Evolutionary conservation across 1,140 invertebrate species (phyloP).

Genomic region (Drosophila lacertosa): DNA sequence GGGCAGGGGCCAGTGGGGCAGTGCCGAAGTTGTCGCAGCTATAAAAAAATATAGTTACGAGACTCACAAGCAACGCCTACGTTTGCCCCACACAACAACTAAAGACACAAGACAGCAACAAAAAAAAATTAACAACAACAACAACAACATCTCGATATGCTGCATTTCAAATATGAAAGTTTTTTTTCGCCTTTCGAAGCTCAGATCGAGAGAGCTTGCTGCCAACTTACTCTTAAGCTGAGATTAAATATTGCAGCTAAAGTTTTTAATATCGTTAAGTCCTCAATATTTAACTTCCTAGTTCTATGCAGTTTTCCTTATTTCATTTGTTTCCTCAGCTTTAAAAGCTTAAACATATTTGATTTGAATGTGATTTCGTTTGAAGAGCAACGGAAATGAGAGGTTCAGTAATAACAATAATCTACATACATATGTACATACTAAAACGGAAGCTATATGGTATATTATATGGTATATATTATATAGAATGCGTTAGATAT

Average conservation of each 20-base stretch:
- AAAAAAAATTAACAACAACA: constrained; percentile 1
- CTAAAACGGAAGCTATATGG: too few species aligned
- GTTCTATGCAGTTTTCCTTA: too few species aligned
- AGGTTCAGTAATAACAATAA: too few species aligned
- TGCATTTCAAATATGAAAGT: constrained; percentile 53
- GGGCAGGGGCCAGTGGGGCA: neutral
- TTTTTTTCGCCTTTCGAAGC: constrained; percentile 22
- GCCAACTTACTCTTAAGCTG: constrained; percentile 18
- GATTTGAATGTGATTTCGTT: too few species aligned
- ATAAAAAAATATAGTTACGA: constrained; percentile 37
- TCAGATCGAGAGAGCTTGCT: constrained; percentile 13
- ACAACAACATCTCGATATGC: constrained; percentile 24
- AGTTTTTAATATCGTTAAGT: neutral
- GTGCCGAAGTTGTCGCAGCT: constrained; percentile 33
- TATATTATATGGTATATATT: too few species aligned
- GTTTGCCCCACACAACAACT: constrained; percentile 27
- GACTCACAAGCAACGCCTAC: constrained; percentile 43
- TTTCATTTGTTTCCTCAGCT: neutral
- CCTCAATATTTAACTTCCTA: too few species aligned
- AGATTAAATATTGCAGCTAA: neutral
- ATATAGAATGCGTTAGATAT: too few species aligned
- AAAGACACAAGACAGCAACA: constrained; percentile 31
- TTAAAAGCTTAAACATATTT: too few species aligned
- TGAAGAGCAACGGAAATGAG: too few species aligned
- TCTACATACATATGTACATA: too few species aligned